Conservation (phyloP, 2,797 vertebrate genomes). For the Chaunax sp. region DNA sequence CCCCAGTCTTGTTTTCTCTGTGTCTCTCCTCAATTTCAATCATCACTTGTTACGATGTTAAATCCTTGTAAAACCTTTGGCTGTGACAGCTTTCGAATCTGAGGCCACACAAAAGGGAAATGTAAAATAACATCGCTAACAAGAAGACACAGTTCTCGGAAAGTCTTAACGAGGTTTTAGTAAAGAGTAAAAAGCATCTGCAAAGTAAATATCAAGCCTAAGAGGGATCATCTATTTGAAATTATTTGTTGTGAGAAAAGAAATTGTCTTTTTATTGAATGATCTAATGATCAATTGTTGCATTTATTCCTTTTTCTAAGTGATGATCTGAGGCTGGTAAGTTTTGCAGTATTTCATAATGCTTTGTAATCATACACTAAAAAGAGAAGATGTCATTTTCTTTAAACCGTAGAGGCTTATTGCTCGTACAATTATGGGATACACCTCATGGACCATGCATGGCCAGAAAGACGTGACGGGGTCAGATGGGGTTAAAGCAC, state of each 20-base stretch:
- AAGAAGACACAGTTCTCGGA: neutral
- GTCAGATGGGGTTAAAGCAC: conserved; percentile 40
- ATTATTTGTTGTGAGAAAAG: neutral
- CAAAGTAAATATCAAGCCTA: neutral
- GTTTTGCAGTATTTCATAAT: neutral
- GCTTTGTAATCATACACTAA: neutral
- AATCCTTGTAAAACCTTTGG: conserved; percentile 30
- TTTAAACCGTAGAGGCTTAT: neutral
- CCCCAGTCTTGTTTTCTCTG: conserved; percentile 1
- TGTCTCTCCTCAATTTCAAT: conserved; percentile 30
- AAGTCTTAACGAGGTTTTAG: neutral
- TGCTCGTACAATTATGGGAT: conserved; percentile 3
- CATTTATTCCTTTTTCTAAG: neutral
- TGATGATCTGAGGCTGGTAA: neutral
- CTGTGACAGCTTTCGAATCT: conserved; percentile 29
- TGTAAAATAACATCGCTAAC: neutral
- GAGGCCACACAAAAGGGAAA: conserved; percentile 3
- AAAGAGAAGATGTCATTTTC: neutral
- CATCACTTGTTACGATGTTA: conserved; percentile 26
- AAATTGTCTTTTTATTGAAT: neutral
- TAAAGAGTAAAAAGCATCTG: neutral
- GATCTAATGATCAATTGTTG: neutral
- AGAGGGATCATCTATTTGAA: neutral
- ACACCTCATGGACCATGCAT: too few relatives aligned
- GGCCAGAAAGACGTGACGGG: conserved; percentile 14